Evolutionary conservation across 2,797 vertebrate genomes (phyloP).

Genomic region (Hydrocynus forskahlii): DNA sequence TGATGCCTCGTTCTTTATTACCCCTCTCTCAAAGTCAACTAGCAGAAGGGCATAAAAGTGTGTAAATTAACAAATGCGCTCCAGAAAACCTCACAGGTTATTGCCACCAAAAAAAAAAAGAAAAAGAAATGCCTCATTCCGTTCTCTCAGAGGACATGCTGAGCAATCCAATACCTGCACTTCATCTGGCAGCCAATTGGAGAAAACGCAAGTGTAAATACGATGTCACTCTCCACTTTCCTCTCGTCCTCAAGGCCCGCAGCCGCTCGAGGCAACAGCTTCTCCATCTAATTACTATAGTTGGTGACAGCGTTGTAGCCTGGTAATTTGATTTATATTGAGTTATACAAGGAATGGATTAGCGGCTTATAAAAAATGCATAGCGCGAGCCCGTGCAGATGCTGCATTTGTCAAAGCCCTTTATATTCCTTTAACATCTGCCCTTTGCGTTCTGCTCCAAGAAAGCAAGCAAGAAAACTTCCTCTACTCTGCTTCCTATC

Average conservation of each 20-base stretch:
- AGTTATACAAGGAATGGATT: slow-evolving; percentile 64
- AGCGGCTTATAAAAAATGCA: slow-evolving; percentile 61
- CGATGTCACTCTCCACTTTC: slow-evolving; percentile 44
- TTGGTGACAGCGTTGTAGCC: slow-evolving; percentile 58
- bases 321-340: slow-evolving; percentile 65
- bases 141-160: neutral
- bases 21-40: slow-evolving; percentile 9
- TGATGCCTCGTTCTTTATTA: slow-evolving; percentile 5
- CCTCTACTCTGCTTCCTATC: neutral
- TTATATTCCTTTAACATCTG: slow-evolving; percentile 53
- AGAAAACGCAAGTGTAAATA: slow-evolving; percentile 44
- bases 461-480: slow-evolving; percentile 35
- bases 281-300: slow-evolving; percentile 62
- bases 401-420: slow-evolving; percentile 42
- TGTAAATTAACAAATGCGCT: slow-evolving; percentile 11
- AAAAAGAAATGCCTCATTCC: slow-evolving; percentile 25
- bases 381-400: slow-evolving; percentile 38
- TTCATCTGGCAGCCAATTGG: slow-evolving; percentile 14
- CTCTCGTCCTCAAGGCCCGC: slow-evolving; percentile 32
- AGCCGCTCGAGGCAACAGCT: slow-evolving; percentile 27
- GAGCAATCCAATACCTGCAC: neutral
- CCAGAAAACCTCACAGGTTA: slow-evolving; percentile 1
- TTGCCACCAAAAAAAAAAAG: slow-evolving; percentile 3
- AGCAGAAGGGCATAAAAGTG: slow-evolving; percentile 8
- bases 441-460: slow-evolving; percentile 41